Conservation (phyloP, 2,113 vertebrate species). For the Pteropus alecto region DNA sequence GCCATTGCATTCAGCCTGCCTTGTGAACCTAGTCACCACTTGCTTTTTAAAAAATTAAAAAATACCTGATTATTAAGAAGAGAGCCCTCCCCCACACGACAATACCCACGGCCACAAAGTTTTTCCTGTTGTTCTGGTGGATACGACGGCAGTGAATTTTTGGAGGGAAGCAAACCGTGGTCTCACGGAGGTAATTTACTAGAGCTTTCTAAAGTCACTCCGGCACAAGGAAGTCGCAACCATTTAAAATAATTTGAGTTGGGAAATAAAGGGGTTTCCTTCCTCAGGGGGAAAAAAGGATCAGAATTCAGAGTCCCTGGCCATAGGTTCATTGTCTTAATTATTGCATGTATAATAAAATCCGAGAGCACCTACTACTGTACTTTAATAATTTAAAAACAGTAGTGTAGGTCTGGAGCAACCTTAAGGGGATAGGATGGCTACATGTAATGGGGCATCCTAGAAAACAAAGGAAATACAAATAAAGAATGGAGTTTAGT, state of each 20-base stretch:
- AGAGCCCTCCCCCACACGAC: neutral
- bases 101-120: neutral
- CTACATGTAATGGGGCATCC: neutral
- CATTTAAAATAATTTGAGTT: neutral
- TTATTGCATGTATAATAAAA: neutral
- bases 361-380: neutral
- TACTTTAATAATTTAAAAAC: neutral
- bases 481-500: neutral
- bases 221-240: neutral
- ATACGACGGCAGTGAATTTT: neutral
- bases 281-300: neutral
- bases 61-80: neutral
- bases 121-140: neutral
- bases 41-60: neutral
- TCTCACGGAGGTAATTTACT: neutral
- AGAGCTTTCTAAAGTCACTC: neutral
- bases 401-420: neutral
- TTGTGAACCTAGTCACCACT: neutral
- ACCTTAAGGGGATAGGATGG: neutral
- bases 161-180: neutral
- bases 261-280: neutral
- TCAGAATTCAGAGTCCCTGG: neutral
- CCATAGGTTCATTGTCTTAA: neutral
- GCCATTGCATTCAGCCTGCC: neutral
- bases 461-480: neutral